Percentiles rank a stretch among this genome's conserved stretches.
Conservation (phyloP, 2,113 vertebrate genomes). For the Aspidoscelis tigris region DNA sequence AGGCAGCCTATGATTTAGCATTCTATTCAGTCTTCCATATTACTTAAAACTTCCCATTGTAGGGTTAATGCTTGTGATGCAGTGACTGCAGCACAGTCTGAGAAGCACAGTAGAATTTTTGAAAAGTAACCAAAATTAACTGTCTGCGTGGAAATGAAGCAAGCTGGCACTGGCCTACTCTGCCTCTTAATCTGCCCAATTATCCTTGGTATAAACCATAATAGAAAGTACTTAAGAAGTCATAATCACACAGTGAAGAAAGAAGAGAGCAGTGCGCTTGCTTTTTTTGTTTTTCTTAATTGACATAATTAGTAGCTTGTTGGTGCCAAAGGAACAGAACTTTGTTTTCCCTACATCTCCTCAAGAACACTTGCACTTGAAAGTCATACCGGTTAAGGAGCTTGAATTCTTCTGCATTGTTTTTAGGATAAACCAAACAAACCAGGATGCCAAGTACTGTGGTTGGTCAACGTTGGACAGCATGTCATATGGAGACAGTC, state of each 20-base stretch:
- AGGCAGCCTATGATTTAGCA: not conserved
- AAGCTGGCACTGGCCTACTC: slow-evolving; percentile 67
- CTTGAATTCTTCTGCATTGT: slow-evolving; percentile 59
- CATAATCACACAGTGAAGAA: slow-evolving; percentile 73
- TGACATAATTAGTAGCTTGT: slow-evolving; percentile 74
- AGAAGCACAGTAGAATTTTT: slow-evolving; percentile 42
- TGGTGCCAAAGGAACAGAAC: slow-evolving; percentile 70
- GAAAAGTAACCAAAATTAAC: slow-evolving; percentile 46
- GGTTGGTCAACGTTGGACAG: no score
- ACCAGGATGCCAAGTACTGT: not conserved
- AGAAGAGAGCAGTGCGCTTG: slow-evolving; percentile 66
- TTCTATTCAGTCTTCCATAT: not conserved
- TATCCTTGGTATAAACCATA: slow-evolving; percentile 81
- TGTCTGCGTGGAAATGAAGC: slow-evolving; percentile 56
- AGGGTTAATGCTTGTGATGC: slow-evolving; percentile 48
- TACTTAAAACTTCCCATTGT: not conserved
- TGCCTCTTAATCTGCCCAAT: slow-evolving; percentile 73
- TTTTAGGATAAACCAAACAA: slow-evolving; percentile 59
- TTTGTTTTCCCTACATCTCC: slow-evolving; percentile 50
- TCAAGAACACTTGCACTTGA: slow-evolving; percentile 60
- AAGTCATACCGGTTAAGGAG: slow-evolving; percentile 68
- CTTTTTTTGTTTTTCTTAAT: slow-evolving; percentile 72
- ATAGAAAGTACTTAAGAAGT: slow-evolving; percentile 69
- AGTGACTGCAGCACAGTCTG: slow-evolving; percentile 38
- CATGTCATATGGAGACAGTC: no score